Conservation (phyloP, 2,113 vertebrate genomes). For the Albula goreensis region DNA sequence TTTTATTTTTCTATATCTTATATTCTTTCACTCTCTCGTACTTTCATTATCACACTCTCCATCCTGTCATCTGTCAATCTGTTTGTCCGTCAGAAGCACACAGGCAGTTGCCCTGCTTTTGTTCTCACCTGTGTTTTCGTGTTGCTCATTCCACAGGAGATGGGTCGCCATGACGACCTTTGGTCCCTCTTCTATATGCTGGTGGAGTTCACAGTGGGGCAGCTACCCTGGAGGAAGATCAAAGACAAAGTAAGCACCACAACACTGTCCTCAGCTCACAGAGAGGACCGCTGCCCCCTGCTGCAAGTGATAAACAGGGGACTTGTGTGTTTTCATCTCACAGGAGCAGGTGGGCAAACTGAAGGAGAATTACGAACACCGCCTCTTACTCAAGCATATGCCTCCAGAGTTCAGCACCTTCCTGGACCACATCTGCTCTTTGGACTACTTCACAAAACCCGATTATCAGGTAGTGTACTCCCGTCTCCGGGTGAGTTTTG, state of each 20-base stretch:
- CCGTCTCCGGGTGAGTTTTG: neutral
- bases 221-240: conserved; percentile 98
- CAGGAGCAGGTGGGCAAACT: conserved; percentile 97
- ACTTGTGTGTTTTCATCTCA: conserved; percentile 22
- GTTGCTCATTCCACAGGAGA: conserved; percentile 76
- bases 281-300: neutral
- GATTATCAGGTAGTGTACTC: conserved; percentile 85
- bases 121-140: conserved; percentile 1
- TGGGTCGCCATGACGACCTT: conserved; percentile 97
- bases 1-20: neutral
- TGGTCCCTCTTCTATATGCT: conserved; percentile 99
- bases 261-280: neutral
- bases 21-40: neutral
- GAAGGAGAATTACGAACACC: conserved; percentile 94
- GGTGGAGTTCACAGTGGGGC: conserved; percentile 95
- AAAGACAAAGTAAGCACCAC: conserved; percentile 89
- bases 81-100: neutral
- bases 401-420: conserved; percentile 90
- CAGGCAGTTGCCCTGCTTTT: neutral
- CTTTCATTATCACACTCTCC: neutral
- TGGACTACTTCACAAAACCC: conserved; percentile 97
- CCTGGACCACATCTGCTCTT: conserved; percentile 87
- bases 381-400: conserved; percentile 94
- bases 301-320: conserved; percentile 3
- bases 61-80: neutral